These are phyloP conservation scores for Lethenteron camtschaticum DNA, from an alignment of 2,113 vertebrate genomes.

Conservation along the genomic window DNA sequence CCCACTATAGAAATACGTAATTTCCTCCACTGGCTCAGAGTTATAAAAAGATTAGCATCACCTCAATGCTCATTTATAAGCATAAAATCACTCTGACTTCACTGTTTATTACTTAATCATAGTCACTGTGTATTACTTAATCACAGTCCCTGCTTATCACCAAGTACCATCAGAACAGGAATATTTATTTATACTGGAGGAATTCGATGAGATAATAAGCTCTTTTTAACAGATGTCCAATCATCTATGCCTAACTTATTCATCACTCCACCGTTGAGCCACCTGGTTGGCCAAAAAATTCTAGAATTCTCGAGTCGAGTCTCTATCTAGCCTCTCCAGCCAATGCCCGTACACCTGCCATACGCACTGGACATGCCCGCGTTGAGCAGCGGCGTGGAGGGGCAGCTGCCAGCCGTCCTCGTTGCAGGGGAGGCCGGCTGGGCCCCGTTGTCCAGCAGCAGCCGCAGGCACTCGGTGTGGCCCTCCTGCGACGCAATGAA, in stretches of 20 bases:
- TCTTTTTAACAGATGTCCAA: not conserved
- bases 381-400: slow-evolving; percentile 66
- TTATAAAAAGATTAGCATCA: too few species aligned
- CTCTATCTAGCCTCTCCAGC: not conserved
- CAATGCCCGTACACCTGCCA: not conserved
- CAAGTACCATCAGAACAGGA: too few species aligned
- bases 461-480: slow-evolving; percentile 37
- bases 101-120: too few species aligned
- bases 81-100: too few species aligned
- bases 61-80: too few species aligned
- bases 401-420: slow-evolving; percentile 53
- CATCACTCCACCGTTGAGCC: not conserved
- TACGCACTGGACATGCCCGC: slow-evolving; percentile 43
- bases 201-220: too few species aligned
- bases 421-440: slow-evolving; percentile 57
- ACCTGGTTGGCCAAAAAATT: not conserved
- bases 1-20: too few species aligned
- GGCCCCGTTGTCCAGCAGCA: slow-evolving; percentile 38
- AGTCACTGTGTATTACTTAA: too few species aligned
- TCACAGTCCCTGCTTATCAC: too few species aligned
- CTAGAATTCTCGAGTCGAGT: not conserved
- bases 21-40: too few species aligned
- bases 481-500: slow-evolving; percentile 83
- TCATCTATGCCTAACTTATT: not conserved
- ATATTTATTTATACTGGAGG: too few species aligned